Percentiles rank a stretch among this genome's conserved stretches.
These are phyloP conservation scores for Rhizomys pruinosus DNA, from an alignment of 2,113 vertebrate genomes.

Conservation along the genomic window DNA sequence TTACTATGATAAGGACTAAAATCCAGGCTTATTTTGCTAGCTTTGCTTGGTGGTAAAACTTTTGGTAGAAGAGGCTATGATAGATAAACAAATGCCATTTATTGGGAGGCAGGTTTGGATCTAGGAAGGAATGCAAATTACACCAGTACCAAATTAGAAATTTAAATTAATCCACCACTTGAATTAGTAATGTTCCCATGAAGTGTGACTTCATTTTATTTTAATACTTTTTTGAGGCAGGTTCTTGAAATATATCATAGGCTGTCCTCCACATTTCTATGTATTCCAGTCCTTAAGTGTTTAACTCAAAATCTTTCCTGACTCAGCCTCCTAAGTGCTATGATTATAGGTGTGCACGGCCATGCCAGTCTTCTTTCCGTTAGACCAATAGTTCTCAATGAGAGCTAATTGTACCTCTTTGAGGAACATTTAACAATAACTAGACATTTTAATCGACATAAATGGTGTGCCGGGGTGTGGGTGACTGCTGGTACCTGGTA, in stretches of 20 bases:
- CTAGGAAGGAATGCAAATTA: slow-evolving; percentile 40
- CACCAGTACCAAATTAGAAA: slow-evolving; percentile 37
- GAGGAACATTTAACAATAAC: not conserved
- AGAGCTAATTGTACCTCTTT: not conserved
- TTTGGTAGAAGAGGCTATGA: not conserved
- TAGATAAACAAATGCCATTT: slow-evolving; percentile 66
- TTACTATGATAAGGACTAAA: slow-evolving; percentile 63
- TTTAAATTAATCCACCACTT: slow-evolving; percentile 45
- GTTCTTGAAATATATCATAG: not conserved
- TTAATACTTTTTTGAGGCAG: not conserved
- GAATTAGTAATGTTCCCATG: slow-evolving; percentile 72
- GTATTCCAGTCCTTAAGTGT: not conserved
- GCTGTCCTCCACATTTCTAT: not conserved
- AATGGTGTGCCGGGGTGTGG: not conserved
- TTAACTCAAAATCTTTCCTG: not conserved
- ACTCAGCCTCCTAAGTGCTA: not conserved
- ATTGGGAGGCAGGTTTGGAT: slow-evolving; percentile 31
- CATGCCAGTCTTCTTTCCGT: not conserved
- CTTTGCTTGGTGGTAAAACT: slow-evolving; percentile 62
- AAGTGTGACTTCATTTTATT: slow-evolving; percentile 43
- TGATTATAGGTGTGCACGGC: not conserved
- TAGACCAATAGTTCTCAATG: slow-evolving; percentile 2
- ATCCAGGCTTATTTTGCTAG: slow-evolving; percentile 63
- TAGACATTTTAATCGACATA: slow-evolving; percentile 26
- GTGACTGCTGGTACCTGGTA: not conserved